Conservation (phyloP, 1,140 invertebrate genomes). For the Drosophila parabipectinata region DNA sequence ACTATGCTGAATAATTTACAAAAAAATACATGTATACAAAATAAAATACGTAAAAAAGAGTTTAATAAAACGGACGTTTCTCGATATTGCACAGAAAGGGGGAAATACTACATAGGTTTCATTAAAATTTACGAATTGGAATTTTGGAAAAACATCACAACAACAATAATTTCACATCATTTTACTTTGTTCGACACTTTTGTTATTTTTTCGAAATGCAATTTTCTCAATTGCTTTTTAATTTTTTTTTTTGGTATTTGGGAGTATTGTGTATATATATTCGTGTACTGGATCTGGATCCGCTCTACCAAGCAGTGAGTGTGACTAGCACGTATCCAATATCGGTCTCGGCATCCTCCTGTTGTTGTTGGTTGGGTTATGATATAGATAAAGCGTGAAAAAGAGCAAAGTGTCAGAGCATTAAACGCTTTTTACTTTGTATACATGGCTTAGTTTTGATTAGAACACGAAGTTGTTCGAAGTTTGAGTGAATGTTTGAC, state of each 20-base stretch:
- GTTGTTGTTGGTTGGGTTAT: slow-evolving; percentile 46
- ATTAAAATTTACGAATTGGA: slow-evolving; percentile 26
- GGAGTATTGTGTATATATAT: slow-evolving; percentile 24
- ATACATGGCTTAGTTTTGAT: slow-evolving; percentile 57
- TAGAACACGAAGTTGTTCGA: slow-evolving; percentile 7
- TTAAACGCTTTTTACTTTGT: slow-evolving; percentile 72
- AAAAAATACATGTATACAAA: slow-evolving; percentile 64
- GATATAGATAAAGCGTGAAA: slow-evolving; percentile 64
- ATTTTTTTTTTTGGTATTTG: slow-evolving; percentile 53
- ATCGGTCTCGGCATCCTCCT: slow-evolving; percentile 84
- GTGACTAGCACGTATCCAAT: slow-evolving; percentile 86
- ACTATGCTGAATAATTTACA: slow-evolving; percentile 57
- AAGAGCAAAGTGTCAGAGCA: slow-evolving; percentile 60
- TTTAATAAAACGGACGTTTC: slow-evolving; percentile 30
- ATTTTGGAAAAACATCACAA: slow-evolving; percentile 54
- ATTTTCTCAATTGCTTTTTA: too few relatives aligned
- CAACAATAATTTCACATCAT: slow-evolving; percentile 46
- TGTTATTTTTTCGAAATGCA: background rate
- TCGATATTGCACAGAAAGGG: slow-evolving; percentile 50
- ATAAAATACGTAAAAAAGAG: slow-evolving; percentile 48
- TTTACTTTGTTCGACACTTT: slow-evolving; percentile 17
- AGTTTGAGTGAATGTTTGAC: background rate
- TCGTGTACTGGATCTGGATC: slow-evolving; percentile 18
- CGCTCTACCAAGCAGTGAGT: slow-evolving; percentile 85
- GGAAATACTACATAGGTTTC: slow-evolving; percentile 32